Percentiles rank a stretch among this genome's conserved stretches.
These are phyloP conservation scores for Daubentonia madagascariensis DNA, from an alignment of 2,113 vertebrate species.

Conservation along the genomic window DNA sequence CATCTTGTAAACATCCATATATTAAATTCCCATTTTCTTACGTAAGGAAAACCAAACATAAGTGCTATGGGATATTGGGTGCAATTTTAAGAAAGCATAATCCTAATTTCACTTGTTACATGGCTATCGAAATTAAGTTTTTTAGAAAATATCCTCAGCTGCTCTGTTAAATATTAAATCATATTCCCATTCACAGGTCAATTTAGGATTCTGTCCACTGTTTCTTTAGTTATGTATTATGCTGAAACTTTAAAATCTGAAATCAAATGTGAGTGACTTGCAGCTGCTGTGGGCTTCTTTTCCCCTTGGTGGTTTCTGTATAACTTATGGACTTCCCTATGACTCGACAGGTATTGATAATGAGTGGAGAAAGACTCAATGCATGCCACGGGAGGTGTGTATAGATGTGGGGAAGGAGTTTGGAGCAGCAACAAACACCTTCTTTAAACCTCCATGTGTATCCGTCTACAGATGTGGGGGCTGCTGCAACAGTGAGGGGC, in stretches of 20 bases:
- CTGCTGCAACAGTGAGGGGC: conserved; percentile 98
- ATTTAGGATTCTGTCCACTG: not conserved
- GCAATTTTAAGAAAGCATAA: not conserved
- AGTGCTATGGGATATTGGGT: not conserved
- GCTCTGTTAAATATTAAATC: not conserved
- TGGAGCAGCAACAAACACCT: conserved; percentile 97
- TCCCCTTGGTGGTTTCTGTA: conserved; percentile 68
- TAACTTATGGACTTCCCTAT: conserved; percentile 83
- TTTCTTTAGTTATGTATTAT: not conserved
- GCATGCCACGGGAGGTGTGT: conserved; percentile 97
- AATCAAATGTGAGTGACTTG: not conserved
- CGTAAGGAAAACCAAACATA: not conserved
- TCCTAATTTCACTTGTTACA: not conserved
- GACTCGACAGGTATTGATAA: conserved; percentile 95
- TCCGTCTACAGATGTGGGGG: conserved; percentile 99
- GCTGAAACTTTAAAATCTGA: not conserved
- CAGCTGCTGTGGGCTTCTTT: conserved; percentile 52
- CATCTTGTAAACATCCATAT: not conserved
- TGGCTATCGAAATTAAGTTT: not conserved
- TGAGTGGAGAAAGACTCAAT: conserved; percentile 99
- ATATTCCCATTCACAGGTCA: not conserved
- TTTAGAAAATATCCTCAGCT: not conserved
- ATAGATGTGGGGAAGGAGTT: conserved; percentile 99
- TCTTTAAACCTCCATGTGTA: conserved; percentile 99
- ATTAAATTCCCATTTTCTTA: not conserved